Conservation (phyloP, 2,113 vertebrate species). For the Brienomyrus longianalis region DNA sequence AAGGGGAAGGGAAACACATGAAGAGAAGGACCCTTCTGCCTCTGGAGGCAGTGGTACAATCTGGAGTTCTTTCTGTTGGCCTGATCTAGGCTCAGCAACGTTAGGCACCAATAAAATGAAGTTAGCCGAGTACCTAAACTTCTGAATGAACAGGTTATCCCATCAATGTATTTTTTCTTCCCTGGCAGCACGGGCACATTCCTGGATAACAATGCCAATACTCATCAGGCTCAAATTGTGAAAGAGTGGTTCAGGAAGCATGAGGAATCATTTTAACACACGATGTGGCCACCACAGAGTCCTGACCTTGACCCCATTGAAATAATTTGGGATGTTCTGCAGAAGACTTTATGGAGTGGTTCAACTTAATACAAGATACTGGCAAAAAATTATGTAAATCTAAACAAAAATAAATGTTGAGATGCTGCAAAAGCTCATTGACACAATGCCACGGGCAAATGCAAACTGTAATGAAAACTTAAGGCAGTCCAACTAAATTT, state of each 20-base stretch:
- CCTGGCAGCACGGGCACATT: too few species aligned
- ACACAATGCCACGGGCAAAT: not conserved
- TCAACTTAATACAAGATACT: not conserved
- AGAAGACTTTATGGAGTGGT: too few species aligned
- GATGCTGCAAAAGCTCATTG: too few species aligned
- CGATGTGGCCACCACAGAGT: not conserved
- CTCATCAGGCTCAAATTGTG: not conserved
- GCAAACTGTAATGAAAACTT: not conserved
- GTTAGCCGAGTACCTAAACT: too few species aligned
- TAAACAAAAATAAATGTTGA: not conserved
- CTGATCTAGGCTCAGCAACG: not conserved
- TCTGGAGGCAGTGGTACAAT: not conserved
- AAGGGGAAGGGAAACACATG: not conserved
- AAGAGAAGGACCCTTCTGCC: not conserved
- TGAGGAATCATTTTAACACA: not conserved
- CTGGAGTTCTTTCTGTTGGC: not conserved
- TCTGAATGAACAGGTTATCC: too few species aligned
- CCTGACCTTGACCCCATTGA: not conserved
- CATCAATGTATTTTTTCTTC: too few species aligned
- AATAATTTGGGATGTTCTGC: too few species aligned
- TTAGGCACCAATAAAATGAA: not conserved
- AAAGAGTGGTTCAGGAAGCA: not conserved
- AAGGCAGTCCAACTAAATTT: not conserved
- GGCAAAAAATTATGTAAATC: not conserved
- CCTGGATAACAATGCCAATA: too few species aligned